phyloP scores from a whole-genome alignment of 1,140 invertebrate genomes.

The Glomeris maerens region DNA sequence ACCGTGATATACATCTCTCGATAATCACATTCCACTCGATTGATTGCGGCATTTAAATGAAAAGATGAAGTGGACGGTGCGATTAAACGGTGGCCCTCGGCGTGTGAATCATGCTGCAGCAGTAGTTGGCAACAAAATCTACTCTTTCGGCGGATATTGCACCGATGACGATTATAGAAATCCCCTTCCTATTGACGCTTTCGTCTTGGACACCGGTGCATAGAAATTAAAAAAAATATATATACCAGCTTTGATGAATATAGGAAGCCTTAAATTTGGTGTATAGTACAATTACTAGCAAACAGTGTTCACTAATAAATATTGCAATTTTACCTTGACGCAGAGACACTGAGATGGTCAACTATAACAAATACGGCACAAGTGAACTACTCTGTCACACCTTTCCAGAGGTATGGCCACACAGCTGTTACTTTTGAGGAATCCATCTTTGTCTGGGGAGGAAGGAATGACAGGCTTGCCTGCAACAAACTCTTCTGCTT shows the following conservation, averaged over 20 bases:
- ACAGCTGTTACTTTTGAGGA: constrained; percentile 61
- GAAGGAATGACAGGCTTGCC: constrained; percentile 64
- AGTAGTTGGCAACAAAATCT: constrained; percentile 60
- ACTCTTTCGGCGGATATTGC: constrained; percentile 81
- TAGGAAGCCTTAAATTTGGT: too few species aligned
- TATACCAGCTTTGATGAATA: too few species aligned
- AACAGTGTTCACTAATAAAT: too few species aligned
- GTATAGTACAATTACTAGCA: too few species aligned
- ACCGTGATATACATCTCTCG: too few species aligned
- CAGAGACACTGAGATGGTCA: constrained; percentile 37
- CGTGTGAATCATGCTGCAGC: constrained; percentile 45
- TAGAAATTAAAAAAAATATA: too few species aligned
- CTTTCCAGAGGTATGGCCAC: constrained; percentile 65
- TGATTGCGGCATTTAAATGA: too few species aligned
- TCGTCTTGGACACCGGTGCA: constrained; percentile 65
- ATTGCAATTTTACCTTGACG: too few species aligned
- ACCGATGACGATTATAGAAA: constrained; percentile 56
- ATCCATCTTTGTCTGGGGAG: constrained; percentile 76
- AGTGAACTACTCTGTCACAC: constrained; percentile 26
- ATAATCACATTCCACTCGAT: too few species aligned
- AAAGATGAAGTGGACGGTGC: constrained; percentile 12
- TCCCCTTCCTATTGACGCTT: constrained; percentile 64
- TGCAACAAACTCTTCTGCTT: constrained; percentile 66
- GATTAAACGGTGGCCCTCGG: constrained; percentile 30
- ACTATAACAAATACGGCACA: constrained; percentile 25